These are phyloP conservation scores for Sphaerodactylus townsendi DNA, from an alignment of 2,113 vertebrate genomes.

Conservation along the genomic window DNA sequence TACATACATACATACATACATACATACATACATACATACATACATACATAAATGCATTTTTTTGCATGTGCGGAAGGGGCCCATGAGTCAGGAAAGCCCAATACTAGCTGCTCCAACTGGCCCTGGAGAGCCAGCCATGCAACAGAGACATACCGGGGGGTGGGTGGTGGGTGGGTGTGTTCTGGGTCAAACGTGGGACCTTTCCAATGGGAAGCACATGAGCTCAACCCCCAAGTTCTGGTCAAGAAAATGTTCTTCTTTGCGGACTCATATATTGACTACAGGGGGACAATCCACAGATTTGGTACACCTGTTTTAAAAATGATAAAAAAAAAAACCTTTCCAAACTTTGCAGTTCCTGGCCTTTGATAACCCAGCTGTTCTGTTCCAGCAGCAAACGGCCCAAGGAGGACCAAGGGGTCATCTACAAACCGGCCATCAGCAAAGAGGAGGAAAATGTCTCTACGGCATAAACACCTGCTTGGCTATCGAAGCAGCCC, in stretches of 20 bases:
- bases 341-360: background rate
- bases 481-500: background rate
- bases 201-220: background rate
- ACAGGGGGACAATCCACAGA: background rate
- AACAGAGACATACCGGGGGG: too few relatives aligned
- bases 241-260: too few relatives aligned
- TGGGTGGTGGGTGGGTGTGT: too few relatives aligned
- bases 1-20: too few relatives aligned
- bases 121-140: too few relatives aligned
- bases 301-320: too few relatives aligned
- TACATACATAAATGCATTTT: too few relatives aligned
- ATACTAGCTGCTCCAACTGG: too few relatives aligned
- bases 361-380: background rate
- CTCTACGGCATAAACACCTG: conserved; percentile 74
- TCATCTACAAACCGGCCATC: conserved; percentile 70
- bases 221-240: background rate
- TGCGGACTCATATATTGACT: background rate
- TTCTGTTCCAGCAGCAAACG: conserved; percentile 64
- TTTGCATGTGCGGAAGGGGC: too few relatives aligned
- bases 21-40: too few relatives aligned
- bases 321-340: too few relatives aligned
- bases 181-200: background rate
- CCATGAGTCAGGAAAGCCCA: too few relatives aligned
- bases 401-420: conserved; percentile 58
- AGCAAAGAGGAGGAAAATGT: conserved; percentile 72